Conservation (phyloP, 2,797 vertebrate species). For the Acridotheres tristis region DNA sequence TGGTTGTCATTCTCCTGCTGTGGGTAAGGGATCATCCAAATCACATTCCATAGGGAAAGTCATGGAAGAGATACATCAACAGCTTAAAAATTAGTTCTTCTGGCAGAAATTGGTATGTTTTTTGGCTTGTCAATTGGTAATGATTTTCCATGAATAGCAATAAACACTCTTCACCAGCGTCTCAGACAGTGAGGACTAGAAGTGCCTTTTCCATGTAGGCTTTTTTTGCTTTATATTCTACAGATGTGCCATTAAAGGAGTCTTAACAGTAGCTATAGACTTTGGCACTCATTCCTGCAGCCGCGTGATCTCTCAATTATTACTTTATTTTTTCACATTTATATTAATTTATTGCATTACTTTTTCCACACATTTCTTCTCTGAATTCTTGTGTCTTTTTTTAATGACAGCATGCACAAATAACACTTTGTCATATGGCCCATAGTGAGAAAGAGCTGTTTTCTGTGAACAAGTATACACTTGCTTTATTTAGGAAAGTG, state of each 20-base stretch:
- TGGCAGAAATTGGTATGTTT: constrained; percentile 33
- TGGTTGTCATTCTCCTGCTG: neutral
- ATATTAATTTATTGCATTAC: neutral
- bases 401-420: neutral
- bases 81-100: constrained; percentile 13
- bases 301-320: neutral
- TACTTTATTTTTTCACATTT: neutral
- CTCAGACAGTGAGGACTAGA: neutral
- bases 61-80: neutral
- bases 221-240: constrained; percentile 41
- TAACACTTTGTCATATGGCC: neutral
- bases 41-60: constrained; percentile 18
- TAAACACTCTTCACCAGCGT: constrained; percentile 11
- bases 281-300: constrained; percentile 14
- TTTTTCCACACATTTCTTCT: constrained; percentile 40
- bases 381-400: constrained; percentile 11
- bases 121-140: constrained; percentile 50
- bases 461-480: neutral
- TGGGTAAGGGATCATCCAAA: constrained; percentile 6
- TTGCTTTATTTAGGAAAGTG: neutral
- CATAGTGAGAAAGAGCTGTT: neutral
- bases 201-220: constrained; percentile 45
- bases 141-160: constrained; percentile 54
- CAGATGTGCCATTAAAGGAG: constrained; percentile 46
- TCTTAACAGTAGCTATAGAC: constrained; percentile 41